Percentiles rank a stretch among this genome's conserved stretches.
These are phyloP conservation scores for Girardinichthys multiradiatus DNA, from an alignment of 2,113 vertebrate genomes.

Conservation along the genomic window DNA sequence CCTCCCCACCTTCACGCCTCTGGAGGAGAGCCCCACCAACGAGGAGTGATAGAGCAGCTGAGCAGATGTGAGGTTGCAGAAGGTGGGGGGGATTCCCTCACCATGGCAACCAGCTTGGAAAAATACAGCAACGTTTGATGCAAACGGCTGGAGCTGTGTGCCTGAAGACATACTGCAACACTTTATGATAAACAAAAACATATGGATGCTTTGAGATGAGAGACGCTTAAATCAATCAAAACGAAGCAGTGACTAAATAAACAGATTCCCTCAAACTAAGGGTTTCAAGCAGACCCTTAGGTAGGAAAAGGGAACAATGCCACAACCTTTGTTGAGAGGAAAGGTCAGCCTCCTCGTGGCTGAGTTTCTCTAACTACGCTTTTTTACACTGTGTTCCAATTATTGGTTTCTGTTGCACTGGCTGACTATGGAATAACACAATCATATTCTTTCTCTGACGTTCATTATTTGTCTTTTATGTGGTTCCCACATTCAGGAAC, in stretches of 20 bases:
- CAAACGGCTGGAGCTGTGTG: constrained; percentile 55
- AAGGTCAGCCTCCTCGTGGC: constrained; percentile 88
- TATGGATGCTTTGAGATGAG: constrained; percentile 73
- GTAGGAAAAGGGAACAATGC: constrained; percentile 74
- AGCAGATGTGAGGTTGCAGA: constrained; percentile 57
- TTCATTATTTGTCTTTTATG: constrained; percentile 72
- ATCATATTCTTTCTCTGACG: constrained; percentile 74
- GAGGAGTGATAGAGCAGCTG: constrained; percentile 85
- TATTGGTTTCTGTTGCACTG: constrained; percentile 94
- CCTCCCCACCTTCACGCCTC: constrained; percentile 84
- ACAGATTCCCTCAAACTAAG: constrained; percentile 56
- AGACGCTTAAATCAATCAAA: constrained; percentile 79
- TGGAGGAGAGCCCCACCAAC: constrained; percentile 90
- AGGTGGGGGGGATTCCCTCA: constrained; percentile 65
- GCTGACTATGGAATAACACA: constrained; percentile 91
- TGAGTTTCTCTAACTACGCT: constrained; percentile 93
- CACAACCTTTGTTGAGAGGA: constrained; percentile 90
- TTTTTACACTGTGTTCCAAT: constrained; percentile 99
- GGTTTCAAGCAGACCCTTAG: constrained; percentile 55
- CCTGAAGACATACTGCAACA: constrained; percentile 73
- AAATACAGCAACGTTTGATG: constrained; percentile 66
- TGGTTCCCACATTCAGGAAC: constrained; percentile 71
- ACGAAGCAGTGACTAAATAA: constrained; percentile 79
- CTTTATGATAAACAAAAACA: constrained; percentile 76
- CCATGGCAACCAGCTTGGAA: constrained; percentile 76